Evolutionary conservation across 2,113 vertebrate species (phyloP).

Genomic region (Vombatus ursinus): DNA sequence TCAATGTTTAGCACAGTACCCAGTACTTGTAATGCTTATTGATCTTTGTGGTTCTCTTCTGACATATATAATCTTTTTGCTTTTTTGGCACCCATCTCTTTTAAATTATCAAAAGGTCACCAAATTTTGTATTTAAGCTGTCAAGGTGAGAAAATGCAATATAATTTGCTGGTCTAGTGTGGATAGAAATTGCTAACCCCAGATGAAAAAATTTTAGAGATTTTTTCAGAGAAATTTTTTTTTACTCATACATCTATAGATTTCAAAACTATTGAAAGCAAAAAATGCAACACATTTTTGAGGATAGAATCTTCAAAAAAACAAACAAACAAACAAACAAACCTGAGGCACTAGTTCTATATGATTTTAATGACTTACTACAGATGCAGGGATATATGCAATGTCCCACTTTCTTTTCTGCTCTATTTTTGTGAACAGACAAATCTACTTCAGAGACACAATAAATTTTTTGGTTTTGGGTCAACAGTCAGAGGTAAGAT

Average conservation of each 20-base stretch:
- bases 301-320: constrained; percentile 57
- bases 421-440: constrained; percentile 65
- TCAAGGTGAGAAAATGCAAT: constrained; percentile 16
- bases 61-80: background rate
- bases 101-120: background rate
- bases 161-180: constrained; percentile 19
- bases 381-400: background rate
- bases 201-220: constrained; percentile 18
- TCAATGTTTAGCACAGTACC: background rate
- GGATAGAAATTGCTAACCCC: constrained; percentile 24
- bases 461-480: constrained; percentile 43
- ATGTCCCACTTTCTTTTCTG: constrained; percentile 46
- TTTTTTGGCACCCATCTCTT: background rate
- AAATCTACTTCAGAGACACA: constrained; percentile 64
- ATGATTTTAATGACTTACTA: constrained; percentile 24
- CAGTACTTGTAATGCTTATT: background rate
- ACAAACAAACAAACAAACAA: background rate
- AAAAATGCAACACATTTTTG: background rate
- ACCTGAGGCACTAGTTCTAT: constrained; percentile 42
- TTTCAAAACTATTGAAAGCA: constrained; percentile 14
- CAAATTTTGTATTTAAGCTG: constrained; percentile 19
- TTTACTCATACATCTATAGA: constrained; percentile 8
- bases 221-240: constrained; percentile 43
- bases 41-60: background rate
- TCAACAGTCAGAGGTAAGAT: constrained; percentile 24